Conservation (phyloP, 2,797 vertebrate species). For the Sebastes hubbsi region DNA sequence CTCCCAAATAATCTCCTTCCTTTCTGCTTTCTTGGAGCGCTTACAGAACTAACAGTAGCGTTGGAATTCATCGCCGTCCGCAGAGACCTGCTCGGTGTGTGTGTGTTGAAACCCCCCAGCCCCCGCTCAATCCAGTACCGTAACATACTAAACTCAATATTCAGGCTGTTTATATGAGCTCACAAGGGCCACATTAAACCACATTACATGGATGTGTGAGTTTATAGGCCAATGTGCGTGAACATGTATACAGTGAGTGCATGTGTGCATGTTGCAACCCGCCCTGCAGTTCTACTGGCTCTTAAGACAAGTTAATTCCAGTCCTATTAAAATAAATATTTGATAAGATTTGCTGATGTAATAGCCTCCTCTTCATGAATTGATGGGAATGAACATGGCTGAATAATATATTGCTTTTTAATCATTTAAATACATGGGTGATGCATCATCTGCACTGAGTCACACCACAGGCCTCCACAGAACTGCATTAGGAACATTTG, state of each 20-base stretch:
- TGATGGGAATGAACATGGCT: not conserved
- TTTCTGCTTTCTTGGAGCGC: conserved; percentile 20
- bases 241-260: not conserved
- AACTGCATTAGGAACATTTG: not conserved
- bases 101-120: not conserved
- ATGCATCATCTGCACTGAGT: not conserved
- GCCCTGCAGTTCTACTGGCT: not conserved
- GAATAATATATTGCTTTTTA: conserved; percentile 18
- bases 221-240: conserved; percentile 6
- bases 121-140: not conserved
- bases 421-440: not conserved
- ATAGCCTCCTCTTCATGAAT: not conserved
- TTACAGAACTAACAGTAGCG: conserved; percentile 38
- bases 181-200: conserved; percentile 36
- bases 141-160: conserved; percentile 1
- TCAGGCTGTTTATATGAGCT: conserved; percentile 15
- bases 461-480: not conserved
- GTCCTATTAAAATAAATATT: conserved; percentile 39
- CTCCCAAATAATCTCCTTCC: not conserved
- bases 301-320: conserved; percentile 6
- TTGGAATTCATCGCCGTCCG: conserved; percentile 41
- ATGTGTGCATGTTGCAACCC: not conserved
- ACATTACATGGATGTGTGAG: not conserved
- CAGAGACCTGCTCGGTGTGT: not conserved
- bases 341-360: conserved; percentile 34